Evolutionary conservation across 2,797 vertebrate species (phyloP).

Genomic region (Propithecus deckenii): DNA sequence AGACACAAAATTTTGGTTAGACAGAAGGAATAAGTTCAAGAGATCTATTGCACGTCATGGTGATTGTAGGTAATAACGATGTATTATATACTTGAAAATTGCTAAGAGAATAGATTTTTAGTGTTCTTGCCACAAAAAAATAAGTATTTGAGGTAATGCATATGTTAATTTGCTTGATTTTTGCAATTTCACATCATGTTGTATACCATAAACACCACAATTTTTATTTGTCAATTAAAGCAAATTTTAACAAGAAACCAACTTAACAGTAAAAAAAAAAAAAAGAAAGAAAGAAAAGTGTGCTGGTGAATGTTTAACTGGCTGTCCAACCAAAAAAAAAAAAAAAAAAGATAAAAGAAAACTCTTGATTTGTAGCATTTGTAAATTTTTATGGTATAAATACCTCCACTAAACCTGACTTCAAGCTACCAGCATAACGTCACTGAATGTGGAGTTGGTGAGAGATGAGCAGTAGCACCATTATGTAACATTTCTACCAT

Average conservation of each 20-base stretch:
- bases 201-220: neutral
- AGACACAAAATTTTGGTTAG: no score
- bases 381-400: neutral
- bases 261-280: neutral
- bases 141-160: no score
- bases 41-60: no score
- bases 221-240: neutral
- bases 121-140: no score
- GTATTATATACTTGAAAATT: no score
- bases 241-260: neutral
- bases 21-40: no score
- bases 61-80: no score
- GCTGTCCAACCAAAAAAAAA: neutral
- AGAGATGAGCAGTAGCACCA: neutral
- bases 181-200: neutral
- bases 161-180: neutral
- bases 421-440: neutral
- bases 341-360: neutral
- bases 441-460: neutral
- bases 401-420: neutral
- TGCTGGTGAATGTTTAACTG: neutral
- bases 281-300: neutral
- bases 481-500: neutral
- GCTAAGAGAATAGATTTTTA: no score
- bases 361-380: neutral